Percentiles rank a stretch among this genome's conserved stretches.
Evolutionary conservation across 2,888 invertebrate species (phyloP).

Genomic region (Seladonia tumulorum): DNA sequence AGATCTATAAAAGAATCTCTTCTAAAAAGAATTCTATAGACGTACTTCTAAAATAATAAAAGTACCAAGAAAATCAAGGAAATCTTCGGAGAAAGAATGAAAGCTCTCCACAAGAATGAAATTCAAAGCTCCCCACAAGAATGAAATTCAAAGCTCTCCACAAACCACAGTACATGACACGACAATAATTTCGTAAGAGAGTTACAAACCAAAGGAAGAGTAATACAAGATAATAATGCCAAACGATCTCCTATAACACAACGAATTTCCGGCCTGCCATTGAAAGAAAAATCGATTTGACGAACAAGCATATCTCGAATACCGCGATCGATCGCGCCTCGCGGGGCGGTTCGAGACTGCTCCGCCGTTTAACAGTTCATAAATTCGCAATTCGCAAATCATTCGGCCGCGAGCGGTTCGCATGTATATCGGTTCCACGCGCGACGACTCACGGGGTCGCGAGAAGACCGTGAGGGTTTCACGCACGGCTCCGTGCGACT

Average conservation of each 20-base stretch:
- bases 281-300: not conserved
- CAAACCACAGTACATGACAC: too few relatives aligned
- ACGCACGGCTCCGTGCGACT: not conserved
- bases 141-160: too few relatives aligned
- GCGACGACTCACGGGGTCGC: not conserved
- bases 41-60: too few relatives aligned
- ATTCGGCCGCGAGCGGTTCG: constrained; percentile 24
- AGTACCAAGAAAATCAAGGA: too few relatives aligned
- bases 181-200: too few relatives aligned
- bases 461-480: constrained; percentile 12
- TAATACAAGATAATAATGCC: not conserved
- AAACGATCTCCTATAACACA: not conserved
- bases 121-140: too few relatives aligned
- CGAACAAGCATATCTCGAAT: not conserved
- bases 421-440: constrained; percentile 44
- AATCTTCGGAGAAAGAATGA: too few relatives aligned
- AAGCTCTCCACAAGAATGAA: too few relatives aligned
- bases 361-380: constrained; percentile 52
- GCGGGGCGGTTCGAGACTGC: not conserved
- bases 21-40: too few relatives aligned
- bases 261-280: not conserved
- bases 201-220: not conserved
- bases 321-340: not conserved
- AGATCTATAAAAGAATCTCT: too few relatives aligned
- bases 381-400: constrained; percentile 51